A percentile compares a stretch with the other conserved stretches of the same genome.
Conservation (phyloP, 2,888 invertebrate genomes). For the Diarsia dahlii region DNA sequence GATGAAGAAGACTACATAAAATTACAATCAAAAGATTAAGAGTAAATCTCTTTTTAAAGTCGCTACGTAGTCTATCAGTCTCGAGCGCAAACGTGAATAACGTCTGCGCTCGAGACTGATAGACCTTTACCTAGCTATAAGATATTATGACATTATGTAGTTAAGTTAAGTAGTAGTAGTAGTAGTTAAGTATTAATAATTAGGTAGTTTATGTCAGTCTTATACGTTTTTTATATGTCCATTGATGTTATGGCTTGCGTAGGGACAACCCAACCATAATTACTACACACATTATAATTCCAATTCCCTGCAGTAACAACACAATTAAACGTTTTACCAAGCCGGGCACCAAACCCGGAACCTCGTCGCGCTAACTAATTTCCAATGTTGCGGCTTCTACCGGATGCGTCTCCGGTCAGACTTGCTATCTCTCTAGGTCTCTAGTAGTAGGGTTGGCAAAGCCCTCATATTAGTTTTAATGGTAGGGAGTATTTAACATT, state of each 20-base stretch:
- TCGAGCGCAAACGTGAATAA: too few species aligned
- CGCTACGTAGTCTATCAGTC: too few species aligned
- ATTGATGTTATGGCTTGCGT: too few species aligned
- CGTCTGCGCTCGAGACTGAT: too few species aligned
- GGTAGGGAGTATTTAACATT: neutral
- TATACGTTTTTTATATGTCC: too few species aligned
- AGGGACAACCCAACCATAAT: neutral
- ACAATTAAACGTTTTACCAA: slow-evolving; percentile 30
- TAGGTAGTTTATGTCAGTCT: neutral
- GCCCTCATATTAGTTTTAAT: neutral
- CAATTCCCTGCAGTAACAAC: neutral
- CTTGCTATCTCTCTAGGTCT: slow-evolving; percentile 17
- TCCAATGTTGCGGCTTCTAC: slow-evolving; percentile 35
- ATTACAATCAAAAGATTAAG: too few species aligned
- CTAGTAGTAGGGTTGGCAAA: slow-evolving; percentile 31
- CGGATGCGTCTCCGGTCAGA: slow-evolving; percentile 36
- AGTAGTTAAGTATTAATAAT: too few species aligned
- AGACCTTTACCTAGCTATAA: too few species aligned
- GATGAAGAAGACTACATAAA: too few species aligned
- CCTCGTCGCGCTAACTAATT: slow-evolving; percentile 41
- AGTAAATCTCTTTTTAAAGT: too few species aligned
- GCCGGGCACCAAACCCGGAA: slow-evolving; percentile 28
- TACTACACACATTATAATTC: neutral
- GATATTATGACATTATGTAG: too few species aligned
- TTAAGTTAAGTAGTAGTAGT: too few species aligned